A percentile compares a stretch with the other conserved stretches of the same genome.
These are phyloP conservation scores for Nothobranchius kuhntae DNA, from an alignment of 2,113 vertebrate genomes.

Conservation along the genomic window DNA sequence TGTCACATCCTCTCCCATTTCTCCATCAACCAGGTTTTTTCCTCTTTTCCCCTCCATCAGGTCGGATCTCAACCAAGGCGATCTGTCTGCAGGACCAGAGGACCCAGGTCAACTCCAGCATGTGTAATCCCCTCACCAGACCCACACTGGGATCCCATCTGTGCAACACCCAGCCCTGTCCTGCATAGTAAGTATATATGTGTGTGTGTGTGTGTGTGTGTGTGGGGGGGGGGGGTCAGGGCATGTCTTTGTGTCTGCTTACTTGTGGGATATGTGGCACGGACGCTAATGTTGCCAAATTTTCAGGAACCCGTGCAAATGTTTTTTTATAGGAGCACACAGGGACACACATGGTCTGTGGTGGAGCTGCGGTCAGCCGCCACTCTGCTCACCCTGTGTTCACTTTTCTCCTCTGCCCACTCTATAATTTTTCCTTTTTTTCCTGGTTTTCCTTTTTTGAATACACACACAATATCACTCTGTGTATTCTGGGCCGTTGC, in stretches of 20 bases:
- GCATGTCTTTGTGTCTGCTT: constrained; percentile 19
- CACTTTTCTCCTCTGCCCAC: constrained; percentile 15
- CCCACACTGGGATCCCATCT: constrained; percentile 84
- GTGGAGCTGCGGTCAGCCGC: constrained; percentile 56
- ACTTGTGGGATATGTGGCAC: constrained; percentile 42
- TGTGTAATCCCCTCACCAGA: constrained; percentile 83
- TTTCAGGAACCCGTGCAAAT: constrained; percentile 36
- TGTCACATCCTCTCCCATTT: constrained; percentile 2
- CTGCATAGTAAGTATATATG: constrained; percentile 86
- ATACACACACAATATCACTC: neutral
- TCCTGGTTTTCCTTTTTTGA: constrained; percentile 26
- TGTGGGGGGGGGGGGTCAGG: constrained; percentile 7
- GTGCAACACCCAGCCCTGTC: constrained; percentile 92
- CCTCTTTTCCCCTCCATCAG: constrained; percentile 63
- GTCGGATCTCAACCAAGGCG: constrained; percentile 87
- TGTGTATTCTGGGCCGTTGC: constrained; percentile 1
- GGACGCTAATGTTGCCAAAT: constrained; percentile 56
- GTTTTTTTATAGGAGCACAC: constrained; percentile 45
- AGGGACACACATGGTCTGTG: constrained; percentile 8
- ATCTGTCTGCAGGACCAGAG: constrained; percentile 91
- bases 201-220: constrained; percentile 21
- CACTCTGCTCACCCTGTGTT: constrained; percentile 47
- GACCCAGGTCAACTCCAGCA: constrained; percentile 86
- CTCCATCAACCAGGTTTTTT: neutral
- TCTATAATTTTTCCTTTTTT: constrained; percentile 20